A percentile compares a stretch with the other conserved stretches of the same genome.
Evolutionary conservation across 1,140 invertebrate genomes (phyloP).

Genomic region (Brachionus paranguensis): DNA sequence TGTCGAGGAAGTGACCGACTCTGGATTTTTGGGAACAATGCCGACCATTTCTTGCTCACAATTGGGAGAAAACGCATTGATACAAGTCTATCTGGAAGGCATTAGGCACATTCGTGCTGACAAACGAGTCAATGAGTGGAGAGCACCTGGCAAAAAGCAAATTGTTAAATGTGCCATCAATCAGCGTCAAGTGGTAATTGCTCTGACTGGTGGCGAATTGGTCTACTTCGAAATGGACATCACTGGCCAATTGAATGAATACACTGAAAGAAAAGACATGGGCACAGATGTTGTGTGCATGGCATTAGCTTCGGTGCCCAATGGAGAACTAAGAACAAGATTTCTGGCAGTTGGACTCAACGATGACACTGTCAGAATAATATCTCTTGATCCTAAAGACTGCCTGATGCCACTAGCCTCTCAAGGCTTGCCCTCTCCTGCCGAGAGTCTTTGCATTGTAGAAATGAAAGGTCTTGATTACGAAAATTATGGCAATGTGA

Average conservation of each 20-base stretch:
- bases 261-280: conserved; percentile 92
- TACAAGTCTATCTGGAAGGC: conserved; percentile 96
- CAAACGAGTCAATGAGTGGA: conserved; percentile 97
- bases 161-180: conserved; percentile 98
- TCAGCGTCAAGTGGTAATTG: conserved; percentile 95
- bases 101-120: conserved; percentile 95
- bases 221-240: conserved; percentile 99
- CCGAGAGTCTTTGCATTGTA: conserved; percentile 92
- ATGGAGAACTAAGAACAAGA: conserved; percentile 86
- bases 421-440: conserved; percentile 84
- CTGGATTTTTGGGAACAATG: conserved; percentile 95
- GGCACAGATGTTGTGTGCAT: conserved; percentile 94
- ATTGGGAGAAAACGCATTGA: conserved; percentile 90
- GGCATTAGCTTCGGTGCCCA: conserved; percentile 87
- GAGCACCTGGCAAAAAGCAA: conserved; percentile 89
- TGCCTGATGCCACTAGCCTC: conserved; percentile 86
- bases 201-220: conserved; percentile 89
- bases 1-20: conserved; percentile 99
- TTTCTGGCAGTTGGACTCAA: conserved; percentile 93
- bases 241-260: conserved; percentile 94
- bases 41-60: conserved; percentile 93
- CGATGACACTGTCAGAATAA: conserved; percentile 93
- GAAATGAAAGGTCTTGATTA: conserved; percentile 67
- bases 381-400: conserved; percentile 89
- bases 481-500: conserved; percentile 47